phyloP scores from a whole-genome alignment of 2,113 vertebrate species.

The Cairina moschata region DNA sequence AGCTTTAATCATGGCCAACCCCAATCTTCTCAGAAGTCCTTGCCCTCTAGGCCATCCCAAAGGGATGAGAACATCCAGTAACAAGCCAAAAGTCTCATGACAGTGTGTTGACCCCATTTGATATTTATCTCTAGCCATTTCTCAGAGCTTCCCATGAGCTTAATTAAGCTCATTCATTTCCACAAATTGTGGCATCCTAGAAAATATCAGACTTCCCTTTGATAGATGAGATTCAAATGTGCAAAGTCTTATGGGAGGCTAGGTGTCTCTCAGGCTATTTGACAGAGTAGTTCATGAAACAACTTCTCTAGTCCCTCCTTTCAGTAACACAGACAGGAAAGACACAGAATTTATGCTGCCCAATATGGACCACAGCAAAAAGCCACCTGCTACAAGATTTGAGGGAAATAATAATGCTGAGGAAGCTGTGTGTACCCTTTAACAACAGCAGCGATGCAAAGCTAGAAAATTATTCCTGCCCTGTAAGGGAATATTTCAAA shows the following conservation, averaged over 20 bases:
- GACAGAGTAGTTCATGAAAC: constrained; percentile 27
- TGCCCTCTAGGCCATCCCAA: constrained; percentile 69
- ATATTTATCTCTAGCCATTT: constrained; percentile 68
- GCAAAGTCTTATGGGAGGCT: constrained; percentile 52
- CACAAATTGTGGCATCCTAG: constrained; percentile 56
- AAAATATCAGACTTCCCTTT: constrained; percentile 62
- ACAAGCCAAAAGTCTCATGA: constrained; percentile 73
- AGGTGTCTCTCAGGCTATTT: constrained; percentile 59
- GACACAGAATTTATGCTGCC: neutral
- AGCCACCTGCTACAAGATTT: neutral
- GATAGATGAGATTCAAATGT: constrained; percentile 65
- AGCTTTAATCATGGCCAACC: constrained; percentile 69
- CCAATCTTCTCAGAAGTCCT: constrained; percentile 68
- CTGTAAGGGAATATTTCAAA: neutral
- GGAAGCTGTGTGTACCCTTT: neutral
- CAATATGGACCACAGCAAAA: neutral
- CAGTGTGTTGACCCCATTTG: constrained; percentile 71
- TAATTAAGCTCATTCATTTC: constrained; percentile 69
- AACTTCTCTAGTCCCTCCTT: neutral
- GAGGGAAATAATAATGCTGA: neutral
- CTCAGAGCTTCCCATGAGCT: constrained; percentile 64
- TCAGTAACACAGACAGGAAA: neutral
- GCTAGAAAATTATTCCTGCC: neutral
- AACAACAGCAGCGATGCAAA: neutral
- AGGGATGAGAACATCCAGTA: constrained; percentile 64